Evolutionary conservation across 2,113 vertebrate genomes (phyloP).

Genomic region (Grus americana): DNA sequence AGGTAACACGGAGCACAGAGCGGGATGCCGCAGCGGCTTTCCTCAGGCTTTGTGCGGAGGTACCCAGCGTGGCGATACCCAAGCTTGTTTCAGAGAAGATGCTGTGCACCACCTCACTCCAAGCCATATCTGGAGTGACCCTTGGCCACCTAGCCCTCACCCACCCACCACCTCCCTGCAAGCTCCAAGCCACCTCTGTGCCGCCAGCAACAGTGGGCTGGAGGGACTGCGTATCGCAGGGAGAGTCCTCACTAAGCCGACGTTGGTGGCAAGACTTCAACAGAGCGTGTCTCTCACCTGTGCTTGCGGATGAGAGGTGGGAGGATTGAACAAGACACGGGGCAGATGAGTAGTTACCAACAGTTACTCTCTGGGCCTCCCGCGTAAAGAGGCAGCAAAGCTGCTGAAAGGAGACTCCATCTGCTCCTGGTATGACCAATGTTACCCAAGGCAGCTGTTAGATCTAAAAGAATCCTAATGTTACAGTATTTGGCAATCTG

Average conservation of each 20-base stretch:
- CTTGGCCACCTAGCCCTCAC: neutral
- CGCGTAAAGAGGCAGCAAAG: neutral
- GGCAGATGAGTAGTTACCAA: neutral
- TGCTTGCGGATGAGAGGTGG: fast-evolving
- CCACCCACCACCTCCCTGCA: neutral
- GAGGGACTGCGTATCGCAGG: neutral
- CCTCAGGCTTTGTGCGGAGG: neutral
- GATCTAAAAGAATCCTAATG: neutral
- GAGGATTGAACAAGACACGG: neutral
- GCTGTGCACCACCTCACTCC: neutral
- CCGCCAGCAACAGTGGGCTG: neutral
- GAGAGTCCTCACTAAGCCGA: neutral
- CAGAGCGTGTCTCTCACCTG: neutral
- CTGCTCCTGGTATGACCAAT: constrained; percentile 8
- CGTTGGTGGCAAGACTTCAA: neutral
- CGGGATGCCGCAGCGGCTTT: neutral
- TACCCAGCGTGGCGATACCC: fast-evolving
- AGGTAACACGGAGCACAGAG: neutral
- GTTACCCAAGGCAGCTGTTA: neutral
- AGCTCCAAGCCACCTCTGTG: neutral
- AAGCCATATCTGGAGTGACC: neutral
- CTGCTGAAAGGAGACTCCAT: constrained; percentile 10
- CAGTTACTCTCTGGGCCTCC: neutral
- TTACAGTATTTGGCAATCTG: neutral
- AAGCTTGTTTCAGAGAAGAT: neutral